Conservation (phyloP, 2,888 invertebrate genomes). For the Tenthredo livida region DNA sequence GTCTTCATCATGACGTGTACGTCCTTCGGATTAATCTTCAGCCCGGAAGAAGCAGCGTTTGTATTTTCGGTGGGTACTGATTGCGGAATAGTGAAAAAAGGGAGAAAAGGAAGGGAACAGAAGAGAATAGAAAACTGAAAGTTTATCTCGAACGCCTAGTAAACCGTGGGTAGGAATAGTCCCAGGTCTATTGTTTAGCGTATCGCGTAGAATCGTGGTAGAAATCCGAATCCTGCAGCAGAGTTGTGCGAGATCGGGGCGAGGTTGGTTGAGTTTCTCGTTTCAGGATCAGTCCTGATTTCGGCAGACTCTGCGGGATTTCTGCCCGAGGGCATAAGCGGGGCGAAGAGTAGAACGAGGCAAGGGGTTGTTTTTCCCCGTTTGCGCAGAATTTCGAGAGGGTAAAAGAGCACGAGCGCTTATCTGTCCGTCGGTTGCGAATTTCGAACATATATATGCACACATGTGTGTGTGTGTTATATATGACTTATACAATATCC, state of each 20-base stretch:
- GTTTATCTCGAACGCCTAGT: not conserved
- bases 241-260: not conserved
- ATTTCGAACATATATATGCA: not conserved
- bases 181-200: not conserved
- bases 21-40: too few species aligned
- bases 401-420: slow-evolving; percentile 10
- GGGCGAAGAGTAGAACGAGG: not conserved
- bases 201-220: not conserved
- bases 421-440: not conserved
- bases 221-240: not conserved
- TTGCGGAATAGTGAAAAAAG: not conserved
- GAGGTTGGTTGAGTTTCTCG: not conserved
- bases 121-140: not conserved
- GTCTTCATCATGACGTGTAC: too few species aligned
- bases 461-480: not conserved
- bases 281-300: slow-evolving; percentile 10
- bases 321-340: not conserved
- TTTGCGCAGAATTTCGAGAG: slow-evolving; percentile 1
- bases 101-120: not conserved
- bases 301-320: slow-evolving; percentile 21
- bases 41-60: not conserved
- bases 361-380: not conserved
- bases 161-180: not conserved
- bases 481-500: slow-evolving; percentile 20
- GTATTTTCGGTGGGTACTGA: not conserved